A percentile compares a stretch with the other conserved stretches of the same genome.
phyloP scores from a whole-genome alignment of 1,140 invertebrate species.

The Drosophila kohkoa region DNA sequence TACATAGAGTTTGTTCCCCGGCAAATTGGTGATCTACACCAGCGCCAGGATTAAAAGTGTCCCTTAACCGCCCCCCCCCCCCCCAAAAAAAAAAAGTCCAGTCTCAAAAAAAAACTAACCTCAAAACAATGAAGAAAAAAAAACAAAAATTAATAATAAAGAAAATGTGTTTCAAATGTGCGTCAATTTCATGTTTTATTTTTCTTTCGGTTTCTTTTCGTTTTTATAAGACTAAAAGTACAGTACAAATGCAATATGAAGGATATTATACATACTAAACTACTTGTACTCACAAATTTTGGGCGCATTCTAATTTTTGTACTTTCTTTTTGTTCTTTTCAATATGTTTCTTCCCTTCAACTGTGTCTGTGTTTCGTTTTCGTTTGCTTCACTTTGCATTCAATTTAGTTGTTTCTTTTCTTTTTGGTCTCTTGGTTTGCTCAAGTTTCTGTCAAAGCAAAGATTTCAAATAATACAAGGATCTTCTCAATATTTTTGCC shows the following conservation, averaged over 20 bases:
- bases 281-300: slow-evolving; percentile 41
- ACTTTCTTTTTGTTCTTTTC: slow-evolving; percentile 1
- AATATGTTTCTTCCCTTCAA: background rate
- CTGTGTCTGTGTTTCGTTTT: slow-evolving; percentile 12
- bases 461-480: slow-evolving; percentile 39
- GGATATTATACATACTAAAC: slow-evolving; percentile 39
- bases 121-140: background rate
- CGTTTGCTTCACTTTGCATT: background rate
- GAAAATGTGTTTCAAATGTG: slow-evolving; percentile 32
- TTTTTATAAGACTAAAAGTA: slow-evolving; percentile 37
- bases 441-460: slow-evolving; percentile 23
- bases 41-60: background rate
- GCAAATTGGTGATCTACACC: slow-evolving; percentile 27
- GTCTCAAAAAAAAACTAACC: slow-evolving; percentile 7
- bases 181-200: slow-evolving; percentile 7
- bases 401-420: background rate
- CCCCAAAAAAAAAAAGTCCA: slow-evolving; percentile 1
- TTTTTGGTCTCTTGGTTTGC: slow-evolving; percentile 28
- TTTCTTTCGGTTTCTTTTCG: slow-evolving; percentile 11
- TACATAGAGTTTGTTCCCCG: slow-evolving; percentile 7
- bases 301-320: slow-evolving; percentile 27
- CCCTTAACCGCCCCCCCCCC: background rate
- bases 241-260: slow-evolving; percentile 37
- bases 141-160: slow-evolving; percentile 9
- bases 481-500: slow-evolving; percentile 48